Conservation (phyloP, 1,140 invertebrate species). For the Glossosoma conforme region DNA sequence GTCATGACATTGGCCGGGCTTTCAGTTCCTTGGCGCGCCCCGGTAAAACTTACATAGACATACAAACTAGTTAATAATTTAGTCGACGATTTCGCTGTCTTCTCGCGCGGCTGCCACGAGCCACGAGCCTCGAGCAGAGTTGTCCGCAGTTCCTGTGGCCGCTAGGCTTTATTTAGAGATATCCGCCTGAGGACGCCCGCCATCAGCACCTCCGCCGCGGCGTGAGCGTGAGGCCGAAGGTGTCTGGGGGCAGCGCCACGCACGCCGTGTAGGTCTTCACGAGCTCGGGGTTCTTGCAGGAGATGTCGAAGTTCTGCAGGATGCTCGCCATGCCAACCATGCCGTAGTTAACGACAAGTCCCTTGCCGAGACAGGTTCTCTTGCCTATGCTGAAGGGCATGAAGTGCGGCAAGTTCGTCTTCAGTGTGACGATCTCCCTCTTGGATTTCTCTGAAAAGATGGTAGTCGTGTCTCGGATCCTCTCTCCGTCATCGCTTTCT, state of each 20-base stretch:
- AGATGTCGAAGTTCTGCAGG: constrained; percentile 69
- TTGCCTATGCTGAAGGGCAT: constrained; percentile 84
- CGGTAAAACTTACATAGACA: too few species aligned
- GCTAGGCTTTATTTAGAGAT: too few species aligned
- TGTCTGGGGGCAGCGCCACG: constrained; percentile 63
- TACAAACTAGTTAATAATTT: too few species aligned
- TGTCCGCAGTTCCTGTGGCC: too few species aligned
- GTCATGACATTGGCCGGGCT: too few species aligned
- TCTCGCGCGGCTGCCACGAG: too few species aligned
- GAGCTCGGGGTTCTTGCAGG: constrained; percentile 47
- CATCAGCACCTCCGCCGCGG: too few species aligned
- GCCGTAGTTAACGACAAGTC: constrained; percentile 69
- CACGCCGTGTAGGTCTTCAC: constrained; percentile 59
- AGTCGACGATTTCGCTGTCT: too few species aligned
- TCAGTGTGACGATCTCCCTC: constrained; percentile 41
- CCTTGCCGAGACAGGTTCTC: constrained; percentile 84
- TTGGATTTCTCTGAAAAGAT: constrained; percentile 32
- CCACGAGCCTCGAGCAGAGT: too few species aligned
- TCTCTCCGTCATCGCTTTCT: neutral
- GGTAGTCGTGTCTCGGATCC: constrained; percentile 13
- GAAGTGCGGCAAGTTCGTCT: constrained; percentile 63
- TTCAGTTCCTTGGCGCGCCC: too few species aligned
- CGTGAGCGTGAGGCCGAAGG: constrained; percentile 57
- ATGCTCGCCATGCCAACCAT: constrained; percentile 70
- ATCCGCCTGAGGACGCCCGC: too few species aligned